Evolutionary conservation across 1,140 invertebrate species (phyloP), one percentile per base, ranked within the genome.

Genomic region (Steinernema khuongi): DNA sequence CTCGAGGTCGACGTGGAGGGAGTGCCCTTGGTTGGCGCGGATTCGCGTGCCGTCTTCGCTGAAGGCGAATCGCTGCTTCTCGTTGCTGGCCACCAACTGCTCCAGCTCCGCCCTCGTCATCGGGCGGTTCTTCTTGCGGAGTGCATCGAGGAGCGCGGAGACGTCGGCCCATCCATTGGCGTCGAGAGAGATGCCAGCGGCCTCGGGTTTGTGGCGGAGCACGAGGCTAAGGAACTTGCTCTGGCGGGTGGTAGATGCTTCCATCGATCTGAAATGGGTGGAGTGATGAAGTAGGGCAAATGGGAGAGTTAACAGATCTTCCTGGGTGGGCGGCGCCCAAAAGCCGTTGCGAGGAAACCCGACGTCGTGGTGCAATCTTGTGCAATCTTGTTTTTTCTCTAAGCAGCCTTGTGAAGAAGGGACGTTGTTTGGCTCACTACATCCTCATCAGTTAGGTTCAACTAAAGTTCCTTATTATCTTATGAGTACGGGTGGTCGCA

Each of bases 141-240:
- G 11, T 11, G 11, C 50, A 22, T 11, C 22, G 50, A 60, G 50
- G 26, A 60, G 50, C 4, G 4, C 50, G 50, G 50, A 7, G 11
- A 60, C 50, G 19, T 60, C 22, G 14, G 50, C 19, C 50, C 50
- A 60, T 7, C 50, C 50, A 26, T 60, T 60, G 11, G 7, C 11
- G 19, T 60, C 50, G 50, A 60, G 50, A 14, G 50, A 14, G 26
- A 60, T 60, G 14, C 36, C 50, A 22, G 50, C 50, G 50, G 50
- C 50, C 26, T 60, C 50, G 19, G 50, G 50, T 60, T 60, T 60
- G 19, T 60, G 50, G 50, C 50, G 50, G 50, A 60, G 50, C 4
- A 60, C 50, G 50, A 60, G 50, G 50, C 50, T 60, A 11, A 60
- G 50, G 50, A 60, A 60, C 22, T 60, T 60, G 50, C 50, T 60